A percentile compares a stretch with the other conserved stretches of the same genome.
Conservation (phyloP, 2,888 invertebrate genomes). For the Ypsolopha scabrella region DNA sequence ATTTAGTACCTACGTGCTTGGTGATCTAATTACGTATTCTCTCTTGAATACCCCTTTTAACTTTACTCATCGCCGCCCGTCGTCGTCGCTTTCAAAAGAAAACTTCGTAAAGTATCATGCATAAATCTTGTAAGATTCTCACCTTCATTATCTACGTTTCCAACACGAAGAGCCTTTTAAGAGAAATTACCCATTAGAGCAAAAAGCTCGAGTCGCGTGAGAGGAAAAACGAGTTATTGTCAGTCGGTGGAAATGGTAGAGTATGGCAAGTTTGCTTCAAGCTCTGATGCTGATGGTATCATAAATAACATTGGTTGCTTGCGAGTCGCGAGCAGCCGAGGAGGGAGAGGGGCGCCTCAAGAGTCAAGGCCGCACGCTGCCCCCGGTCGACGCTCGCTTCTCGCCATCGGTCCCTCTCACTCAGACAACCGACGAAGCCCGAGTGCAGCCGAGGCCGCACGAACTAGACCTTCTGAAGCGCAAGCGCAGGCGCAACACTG, state of each 20-base stretch:
- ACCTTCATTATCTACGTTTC: not conserved
- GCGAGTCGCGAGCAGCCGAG: conserved; percentile 41
- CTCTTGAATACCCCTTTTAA: too few species aligned
- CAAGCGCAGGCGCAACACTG: conserved; percentile 59
- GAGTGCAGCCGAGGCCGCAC: conserved; percentile 43
- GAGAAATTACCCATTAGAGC: conserved; percentile 32
- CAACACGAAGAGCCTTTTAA: conserved; percentile 14
- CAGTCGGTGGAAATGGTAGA: conserved; percentile 38
- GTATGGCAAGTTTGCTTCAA: conserved; percentile 60
- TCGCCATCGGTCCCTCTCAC: conserved; percentile 44
- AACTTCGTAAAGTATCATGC: not conserved
- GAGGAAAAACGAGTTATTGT: conserved; percentile 69
- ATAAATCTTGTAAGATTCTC: not conserved
- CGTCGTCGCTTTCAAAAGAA: too few species aligned
- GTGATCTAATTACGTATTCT: not conserved
- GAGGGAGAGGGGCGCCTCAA: conserved; percentile 32
- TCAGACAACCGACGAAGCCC: conserved; percentile 37
- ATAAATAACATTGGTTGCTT: conserved; percentile 65
- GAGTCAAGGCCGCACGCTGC: conserved; percentile 83
- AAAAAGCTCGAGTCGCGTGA: conserved; percentile 57
- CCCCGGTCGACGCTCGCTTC: conserved; percentile 82
- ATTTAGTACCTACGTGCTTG: not conserved
- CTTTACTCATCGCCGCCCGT: too few species aligned
- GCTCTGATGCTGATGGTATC: conserved; percentile 67
- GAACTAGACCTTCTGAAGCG: conserved; percentile 68